Conservation (phyloP, 2,113 vertebrate genomes). For the Prionailurus bengalensis region DNA sequence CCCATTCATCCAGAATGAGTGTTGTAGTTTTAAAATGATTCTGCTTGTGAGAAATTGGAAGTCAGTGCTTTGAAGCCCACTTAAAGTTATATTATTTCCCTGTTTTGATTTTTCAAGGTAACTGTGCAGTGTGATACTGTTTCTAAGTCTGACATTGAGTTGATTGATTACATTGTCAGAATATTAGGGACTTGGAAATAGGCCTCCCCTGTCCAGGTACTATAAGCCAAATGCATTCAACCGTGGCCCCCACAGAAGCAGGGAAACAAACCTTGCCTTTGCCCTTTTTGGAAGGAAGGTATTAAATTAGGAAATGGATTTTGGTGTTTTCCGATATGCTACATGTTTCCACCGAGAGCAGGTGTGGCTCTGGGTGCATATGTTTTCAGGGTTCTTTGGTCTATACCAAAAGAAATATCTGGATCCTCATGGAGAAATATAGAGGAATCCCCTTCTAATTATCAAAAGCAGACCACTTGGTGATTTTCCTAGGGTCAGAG, state of each 20-base stretch:
- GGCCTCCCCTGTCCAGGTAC: slow-evolving; percentile 64
- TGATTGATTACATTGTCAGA: slow-evolving; percentile 71
- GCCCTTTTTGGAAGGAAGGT: neutral
- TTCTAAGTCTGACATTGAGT: slow-evolving; percentile 59
- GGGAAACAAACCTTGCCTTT: slow-evolving; percentile 32
- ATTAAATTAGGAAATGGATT: slow-evolving; percentile 53
- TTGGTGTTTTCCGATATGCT: slow-evolving; percentile 50
- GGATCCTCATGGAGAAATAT: neutral
- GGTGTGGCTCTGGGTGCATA: neutral
- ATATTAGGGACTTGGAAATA: slow-evolving; percentile 62
- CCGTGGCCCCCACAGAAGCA: slow-evolving; percentile 31
- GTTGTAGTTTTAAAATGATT: slow-evolving; percentile 15
- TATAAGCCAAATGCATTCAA: slow-evolving; percentile 58
- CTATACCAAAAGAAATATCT: neutral
- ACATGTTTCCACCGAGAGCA: neutral
- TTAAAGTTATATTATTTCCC: slow-evolving; percentile 56
- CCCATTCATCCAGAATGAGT: neutral
- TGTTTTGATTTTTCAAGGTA: slow-evolving; percentile 64
- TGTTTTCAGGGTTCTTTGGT: slow-evolving; percentile 33
- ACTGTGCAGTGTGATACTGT: slow-evolving; percentile 61
- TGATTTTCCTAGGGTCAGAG: neutral
- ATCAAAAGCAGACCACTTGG: neutral
- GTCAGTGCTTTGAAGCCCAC: neutral
- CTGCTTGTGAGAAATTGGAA: neutral
- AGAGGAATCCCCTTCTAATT: neutral